Base-by-base conservation (phyloP, 2,113 vertebrate genomes). In the Lycaon pictus region DNA sequence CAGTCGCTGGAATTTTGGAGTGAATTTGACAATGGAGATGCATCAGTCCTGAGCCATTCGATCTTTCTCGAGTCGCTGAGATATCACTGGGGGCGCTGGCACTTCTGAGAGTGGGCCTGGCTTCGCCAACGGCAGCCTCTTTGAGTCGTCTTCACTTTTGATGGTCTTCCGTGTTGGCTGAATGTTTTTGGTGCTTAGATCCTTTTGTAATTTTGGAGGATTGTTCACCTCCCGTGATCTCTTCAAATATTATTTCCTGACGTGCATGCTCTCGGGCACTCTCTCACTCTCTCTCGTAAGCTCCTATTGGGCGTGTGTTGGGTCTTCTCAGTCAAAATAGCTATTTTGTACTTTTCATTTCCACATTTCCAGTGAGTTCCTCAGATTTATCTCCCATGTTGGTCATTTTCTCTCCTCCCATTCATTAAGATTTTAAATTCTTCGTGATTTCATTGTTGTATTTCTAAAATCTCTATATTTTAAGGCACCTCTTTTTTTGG, bases 381-480 rank as follows among this genome's bases (percentile, higher is more conserved):
- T 12, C 17, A 76, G 60, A 29, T 96, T 89, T 93, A 63, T 72
- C 85, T 90, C 87, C 74, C 88, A 56, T 53, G 29, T 95, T 35
- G 37, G 16, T 89, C 53, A 76, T 79, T 88, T 86, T 74, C 65
- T 69, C 71, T 95, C 93, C 62, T 84, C 29, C 81, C 25, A 35
- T 91, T 97, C 60, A 55, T 53, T 77, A 55, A 93, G 58, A 72
- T 55, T 65, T 81, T 80, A 27, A 25, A 74, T 29, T 22, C 89
- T 81, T 89, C 65, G 69, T 89, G 55, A 72, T 48, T 37, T 53
- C 48, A 65, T 32, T 90, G 35, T 85, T 90, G 90, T 93, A 84
- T 95, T 91, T 96, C 32, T 37, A 53, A 88, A 80, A 60, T 72
- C 19, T 96, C 27, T 91, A 3, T 43, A 25, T 95, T 88, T 85